These are phyloP conservation scores for Ennomos erosarius DNA, from an alignment of 2,888 invertebrate species.

Conservation along the genomic window DNA sequence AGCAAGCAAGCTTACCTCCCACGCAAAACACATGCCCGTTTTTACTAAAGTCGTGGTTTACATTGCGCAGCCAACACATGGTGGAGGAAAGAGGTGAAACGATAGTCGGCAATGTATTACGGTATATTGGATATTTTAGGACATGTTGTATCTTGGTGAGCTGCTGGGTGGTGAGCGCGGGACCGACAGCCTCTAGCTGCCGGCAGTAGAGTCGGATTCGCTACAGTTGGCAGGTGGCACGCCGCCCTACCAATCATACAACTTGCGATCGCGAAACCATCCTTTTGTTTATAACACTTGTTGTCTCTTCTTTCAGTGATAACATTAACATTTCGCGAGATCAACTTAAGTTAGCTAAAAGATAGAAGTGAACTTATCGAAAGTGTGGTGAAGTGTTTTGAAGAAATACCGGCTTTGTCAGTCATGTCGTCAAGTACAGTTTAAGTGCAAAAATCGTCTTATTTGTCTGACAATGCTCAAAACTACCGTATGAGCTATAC, in stretches of 20 bases:
- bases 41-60: conserved; percentile 26
- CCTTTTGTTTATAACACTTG: conserved; percentile 78
- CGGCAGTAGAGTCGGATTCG: conserved; percentile 79
- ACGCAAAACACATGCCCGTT: conserved; percentile 12
- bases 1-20: conserved; percentile 47
- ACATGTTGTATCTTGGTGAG: conserved; percentile 49
- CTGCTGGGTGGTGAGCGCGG: conserved; percentile 65
- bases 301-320: conserved; percentile 55
- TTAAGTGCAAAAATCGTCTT: conserved; percentile 76
- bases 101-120: conserved; percentile 40
- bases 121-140: neutral
- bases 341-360: conserved; percentile 44
- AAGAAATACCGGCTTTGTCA: conserved; percentile 68
- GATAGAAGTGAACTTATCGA: conserved; percentile 45
- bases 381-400: conserved; percentile 77
- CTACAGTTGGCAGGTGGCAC: conserved; percentile 77
- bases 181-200: conserved; percentile 61
- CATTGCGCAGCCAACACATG: conserved; percentile 47
- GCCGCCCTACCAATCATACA: conserved; percentile 56
- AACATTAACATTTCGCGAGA: conserved; percentile 40
- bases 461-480: conserved; percentile 63
- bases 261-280: conserved; percentile 74
- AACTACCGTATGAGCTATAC: conserved; percentile 62
- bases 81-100: neutral
- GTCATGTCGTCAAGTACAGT: conserved; percentile 74